Percentiles rank a stretch among this genome's conserved stretches.
phyloP scores from a whole-genome alignment of 2,888 invertebrate species.

The Andricus quercusramuli region DNA sequence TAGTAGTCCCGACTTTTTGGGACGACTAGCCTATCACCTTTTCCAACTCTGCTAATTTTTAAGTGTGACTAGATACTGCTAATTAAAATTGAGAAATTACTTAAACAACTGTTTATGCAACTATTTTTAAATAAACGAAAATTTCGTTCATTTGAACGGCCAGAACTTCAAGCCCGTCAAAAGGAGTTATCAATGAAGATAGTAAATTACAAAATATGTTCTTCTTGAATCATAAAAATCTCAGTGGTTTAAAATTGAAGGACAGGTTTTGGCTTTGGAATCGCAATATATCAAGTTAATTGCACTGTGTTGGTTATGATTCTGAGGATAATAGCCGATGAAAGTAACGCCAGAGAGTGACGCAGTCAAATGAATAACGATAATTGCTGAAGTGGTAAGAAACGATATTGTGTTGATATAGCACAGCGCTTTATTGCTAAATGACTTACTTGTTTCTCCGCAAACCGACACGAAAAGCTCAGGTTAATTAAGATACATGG shows the following conservation, averaged over 20 bases:
- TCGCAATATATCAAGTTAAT: background rate
- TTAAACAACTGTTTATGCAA: no score
- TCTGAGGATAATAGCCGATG: background rate
- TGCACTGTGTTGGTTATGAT: background rate
- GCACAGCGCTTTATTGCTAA: conserved; percentile 23
- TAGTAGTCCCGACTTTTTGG: no score
- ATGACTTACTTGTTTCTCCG: conserved; percentile 30
- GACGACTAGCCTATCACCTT: no score
- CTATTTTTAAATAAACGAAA: no score
- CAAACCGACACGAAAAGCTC: conserved; percentile 33
- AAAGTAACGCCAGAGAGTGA: background rate
- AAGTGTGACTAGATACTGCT: accelerated
- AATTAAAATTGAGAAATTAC: no score
- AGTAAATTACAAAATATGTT: background rate
- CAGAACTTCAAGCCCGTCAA: no score
- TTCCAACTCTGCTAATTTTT: no score
- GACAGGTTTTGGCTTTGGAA: background rate
- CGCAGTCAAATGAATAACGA: background rate
- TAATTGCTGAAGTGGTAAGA: conserved; percentile 6
- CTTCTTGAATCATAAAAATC: background rate
- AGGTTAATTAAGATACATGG: conserved; percentile 33
- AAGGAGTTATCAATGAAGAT: no score
- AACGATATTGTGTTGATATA: conserved; percentile 23
- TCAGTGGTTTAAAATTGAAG: background rate
- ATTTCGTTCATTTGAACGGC: no score